Evolutionary conservation across 2,888 invertebrate species (phyloP).

Genomic region (Andrena hattorfiana): DNA sequence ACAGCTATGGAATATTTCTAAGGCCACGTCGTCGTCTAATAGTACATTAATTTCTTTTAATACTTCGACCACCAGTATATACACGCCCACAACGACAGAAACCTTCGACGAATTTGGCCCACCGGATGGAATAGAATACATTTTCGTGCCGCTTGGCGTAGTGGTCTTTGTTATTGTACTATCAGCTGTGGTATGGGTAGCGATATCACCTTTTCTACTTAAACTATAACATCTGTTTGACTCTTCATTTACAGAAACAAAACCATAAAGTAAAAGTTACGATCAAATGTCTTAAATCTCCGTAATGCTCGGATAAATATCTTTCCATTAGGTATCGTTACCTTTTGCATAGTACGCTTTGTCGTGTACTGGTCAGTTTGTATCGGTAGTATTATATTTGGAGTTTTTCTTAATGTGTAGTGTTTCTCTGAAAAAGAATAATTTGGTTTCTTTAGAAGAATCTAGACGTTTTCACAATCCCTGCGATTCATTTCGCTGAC

Average conservation of each 20-base stretch:
- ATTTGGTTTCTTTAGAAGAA: slow-evolving; percentile 21
- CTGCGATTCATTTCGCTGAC: neutral
- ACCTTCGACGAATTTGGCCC: slow-evolving; percentile 82
- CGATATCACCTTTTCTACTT: slow-evolving; percentile 67
- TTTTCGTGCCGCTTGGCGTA: slow-evolving; percentile 83
- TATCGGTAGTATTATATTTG: slow-evolving; percentile 17
- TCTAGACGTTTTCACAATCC: slow-evolving; percentile 7
- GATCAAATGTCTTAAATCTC: slow-evolving; percentile 25
- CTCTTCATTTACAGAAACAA: slow-evolving; percentile 56
- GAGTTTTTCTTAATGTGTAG: slow-evolving; percentile 15
- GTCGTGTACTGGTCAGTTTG: slow-evolving; percentile 38
- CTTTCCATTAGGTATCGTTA: slow-evolving; percentile 57
- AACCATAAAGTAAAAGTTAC: slow-evolving; percentile 37
- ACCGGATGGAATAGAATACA: slow-evolving; percentile 83
- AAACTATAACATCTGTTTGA: slow-evolving; percentile 56
- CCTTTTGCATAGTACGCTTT: slow-evolving; percentile 27
- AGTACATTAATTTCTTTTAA: slow-evolving; percentile 60
- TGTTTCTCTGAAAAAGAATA: slow-evolving; percentile 22
- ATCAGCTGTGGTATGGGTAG: slow-evolving; percentile 82
- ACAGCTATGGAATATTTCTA: slow-evolving; percentile 66
- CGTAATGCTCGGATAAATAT: slow-evolving; percentile 52
- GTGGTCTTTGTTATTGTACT: slow-evolving; percentile 83
- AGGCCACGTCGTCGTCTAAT: slow-evolving; percentile 51
- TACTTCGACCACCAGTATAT: slow-evolving; percentile 66
- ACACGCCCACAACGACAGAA: slow-evolving; percentile 76